Evolutionary conservation across 2,888 invertebrate genomes (phyloP), one percentile per base, ranked within the genome.

Genomic region (Chelonus formosanus): DNA sequence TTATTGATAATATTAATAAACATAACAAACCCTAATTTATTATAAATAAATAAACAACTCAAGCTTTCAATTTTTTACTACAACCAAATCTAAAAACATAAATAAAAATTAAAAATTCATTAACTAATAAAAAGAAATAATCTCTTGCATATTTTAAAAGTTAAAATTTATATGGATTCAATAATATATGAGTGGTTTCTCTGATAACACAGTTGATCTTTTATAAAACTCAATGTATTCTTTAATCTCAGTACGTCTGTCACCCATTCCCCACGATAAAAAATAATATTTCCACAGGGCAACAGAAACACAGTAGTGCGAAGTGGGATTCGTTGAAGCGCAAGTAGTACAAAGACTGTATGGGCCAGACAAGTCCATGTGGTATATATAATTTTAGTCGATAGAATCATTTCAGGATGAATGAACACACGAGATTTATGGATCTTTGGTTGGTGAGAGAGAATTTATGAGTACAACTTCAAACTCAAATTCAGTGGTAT

Each of bases 351-450:
- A 55, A 55, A 55, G 20, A 34, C 35, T 55, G 31, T 8, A 55
- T 20, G 55, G 55, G 35, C n/a, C 40, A 55, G 40, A 7, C 35
- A 6, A 55, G 36, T 55, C n/a, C 10, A 34, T 53, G n/a, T 53
- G 53, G 55, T 40, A 35, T 52, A 7, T 40, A 40, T 7, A 40
- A 55, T 55, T 55, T 40, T 34, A 5, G 40, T 40, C 55, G 55
- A 55, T 34, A 55, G 40, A 55, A 55, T 55, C 40, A 34, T 55
- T 55, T 55, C 55, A 55, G 36, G 55, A 55, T 55, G 55, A 55
- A 55, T 55, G 55, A 40, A 10, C 40, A 10, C 35, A 36, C 20
- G 40, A 40, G 55, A 55, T 55, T 55, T 55, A 55, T 55, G 54
- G 36, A 36, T 35, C 36, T 36, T 54, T 20, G 8, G 34, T n/a